A percentile compares a stretch with the other conserved stretches of the same genome.
Conservation (phyloP, 2,113 vertebrate genomes). For the Corydoras sp. region DNA sequence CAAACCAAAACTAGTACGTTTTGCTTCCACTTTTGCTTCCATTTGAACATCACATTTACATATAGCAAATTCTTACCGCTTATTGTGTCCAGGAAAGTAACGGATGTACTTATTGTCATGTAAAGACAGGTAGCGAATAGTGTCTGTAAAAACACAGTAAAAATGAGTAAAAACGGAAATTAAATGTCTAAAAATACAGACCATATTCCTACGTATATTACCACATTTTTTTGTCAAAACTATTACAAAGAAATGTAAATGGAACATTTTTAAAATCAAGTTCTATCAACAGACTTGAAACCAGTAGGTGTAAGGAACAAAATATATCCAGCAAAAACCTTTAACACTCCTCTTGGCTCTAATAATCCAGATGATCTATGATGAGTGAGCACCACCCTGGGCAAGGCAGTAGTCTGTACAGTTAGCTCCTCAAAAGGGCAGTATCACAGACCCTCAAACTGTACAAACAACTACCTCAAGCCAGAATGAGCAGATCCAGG, state of each 20-base stretch:
- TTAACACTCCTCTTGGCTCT: background rate
- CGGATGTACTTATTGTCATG: conserved; percentile 99
- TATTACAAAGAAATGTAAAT: too few relatives aligned
- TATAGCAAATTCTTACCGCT: conserved; percentile 73
- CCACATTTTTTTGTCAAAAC: too few relatives aligned
- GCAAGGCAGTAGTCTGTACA: conserved; percentile 99
- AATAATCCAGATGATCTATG: conserved; percentile 27
- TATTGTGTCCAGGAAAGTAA: conserved; percentile 95
- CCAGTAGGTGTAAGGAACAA: too few relatives aligned
- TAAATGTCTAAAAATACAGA: too few relatives aligned
- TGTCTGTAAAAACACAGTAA: conserved; percentile 71
- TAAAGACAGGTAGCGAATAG: conserved; percentile 94
- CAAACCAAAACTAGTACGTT: too few relatives aligned
- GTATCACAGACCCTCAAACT: conserved; percentile 99
- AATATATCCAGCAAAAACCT: background rate
- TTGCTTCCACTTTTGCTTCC: too few relatives aligned
- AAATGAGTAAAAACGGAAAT: background rate
- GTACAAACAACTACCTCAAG: conserved; percentile 99
- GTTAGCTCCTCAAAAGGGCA: conserved; percentile 99
- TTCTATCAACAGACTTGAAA: too few relatives aligned
- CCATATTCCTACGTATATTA: too few relatives aligned
- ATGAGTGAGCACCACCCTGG: conserved; percentile 76
- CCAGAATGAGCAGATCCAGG: conserved; percentile 74
- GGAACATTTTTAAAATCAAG: too few relatives aligned
- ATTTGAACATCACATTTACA: background rate